Base-by-base conservation (phyloP, 2,888 invertebrate genomes). In the Artemia sinica region DNA sequence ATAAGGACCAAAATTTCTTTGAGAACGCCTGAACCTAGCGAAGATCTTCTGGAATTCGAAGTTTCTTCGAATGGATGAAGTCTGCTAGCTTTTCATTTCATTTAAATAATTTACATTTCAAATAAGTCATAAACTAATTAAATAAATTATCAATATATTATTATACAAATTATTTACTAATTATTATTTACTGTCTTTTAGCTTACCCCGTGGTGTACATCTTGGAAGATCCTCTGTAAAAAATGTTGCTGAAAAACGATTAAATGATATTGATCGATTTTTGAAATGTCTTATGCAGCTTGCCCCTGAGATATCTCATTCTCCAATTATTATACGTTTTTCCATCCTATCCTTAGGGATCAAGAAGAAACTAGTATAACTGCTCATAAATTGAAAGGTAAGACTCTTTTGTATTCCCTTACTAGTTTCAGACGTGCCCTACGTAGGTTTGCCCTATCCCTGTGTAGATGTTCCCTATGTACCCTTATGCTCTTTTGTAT, bases 261-360 rank as follows among this genome's bases (percentile, higher is more conserved):
- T 89, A 75, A 82, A 84, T 7, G 92, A 94, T 77, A 87, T 98
- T 71, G 89, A 90, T 76, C 83, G 85, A 70, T 97, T 97, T 79
- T 83, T 98, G 8, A 82, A 85, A 66, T 88, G 90, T 0, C 81
- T 98, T 69, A 91, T 94, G 79, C 82, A 82, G 74, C 85, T 93
- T 76, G 88, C 92, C 0, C 88, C 91, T 73, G 96, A 97, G 81
- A 92, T 98, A 74, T 87, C 92, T 0, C 95, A 97, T 80, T 90
- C 88, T 9, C 93, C 95, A 78, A 82, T 98, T 69, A 94, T 98
- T 97, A 97, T 78, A 98, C 97, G 0, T 98, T 98, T 82, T 97
- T 97, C 81, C 98, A 98, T 80, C 94, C 96, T 3, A 79, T 97
- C 72, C 80, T 95, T 72, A 81, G 96, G 72, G 97, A 97, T 79